These are phyloP conservation scores for Pipistrellus pipistrellus DNA, from an alignment of 2,797 vertebrate genomes.

Conservation along the genomic window DNA sequence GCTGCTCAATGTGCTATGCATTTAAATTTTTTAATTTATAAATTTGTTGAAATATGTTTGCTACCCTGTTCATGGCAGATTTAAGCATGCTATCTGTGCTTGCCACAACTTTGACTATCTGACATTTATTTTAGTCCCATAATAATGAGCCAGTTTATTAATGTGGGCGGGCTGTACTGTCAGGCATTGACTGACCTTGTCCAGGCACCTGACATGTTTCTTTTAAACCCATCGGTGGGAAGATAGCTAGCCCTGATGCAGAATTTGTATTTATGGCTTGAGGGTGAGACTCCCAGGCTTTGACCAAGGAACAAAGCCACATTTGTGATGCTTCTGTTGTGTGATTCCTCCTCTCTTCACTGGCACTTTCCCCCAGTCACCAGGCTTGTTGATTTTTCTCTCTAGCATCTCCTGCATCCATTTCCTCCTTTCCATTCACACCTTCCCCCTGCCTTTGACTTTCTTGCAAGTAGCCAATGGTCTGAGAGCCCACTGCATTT, in stretches of 20 bases:
- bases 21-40: not conserved
- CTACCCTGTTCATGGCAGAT: not conserved
- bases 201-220: not conserved
- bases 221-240: not conserved
- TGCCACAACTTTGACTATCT: not conserved
- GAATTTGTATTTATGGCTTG: not conserved
- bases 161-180: not conserved
- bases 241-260: not conserved
- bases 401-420: not conserved
- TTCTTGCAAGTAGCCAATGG: not conserved
- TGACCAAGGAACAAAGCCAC: not conserved
- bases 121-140: not conserved
- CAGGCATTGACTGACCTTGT: not conserved
- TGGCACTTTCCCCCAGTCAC: not conserved
- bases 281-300: not conserved
- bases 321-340: not conserved
- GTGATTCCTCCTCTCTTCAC: not conserved
- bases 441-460: not conserved
- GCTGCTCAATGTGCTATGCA: not conserved
- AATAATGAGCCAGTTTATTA: not conserved
- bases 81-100: not conserved
- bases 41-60: not conserved
- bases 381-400: not conserved
- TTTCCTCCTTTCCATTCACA: not conserved
- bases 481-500: not conserved